Percentiles rank a stretch among this genome's conserved stretches.
phyloP scores from a whole-genome alignment of 37 sponge, comb jelly and placozoan species.

The Beroe forskalii region DNA sequence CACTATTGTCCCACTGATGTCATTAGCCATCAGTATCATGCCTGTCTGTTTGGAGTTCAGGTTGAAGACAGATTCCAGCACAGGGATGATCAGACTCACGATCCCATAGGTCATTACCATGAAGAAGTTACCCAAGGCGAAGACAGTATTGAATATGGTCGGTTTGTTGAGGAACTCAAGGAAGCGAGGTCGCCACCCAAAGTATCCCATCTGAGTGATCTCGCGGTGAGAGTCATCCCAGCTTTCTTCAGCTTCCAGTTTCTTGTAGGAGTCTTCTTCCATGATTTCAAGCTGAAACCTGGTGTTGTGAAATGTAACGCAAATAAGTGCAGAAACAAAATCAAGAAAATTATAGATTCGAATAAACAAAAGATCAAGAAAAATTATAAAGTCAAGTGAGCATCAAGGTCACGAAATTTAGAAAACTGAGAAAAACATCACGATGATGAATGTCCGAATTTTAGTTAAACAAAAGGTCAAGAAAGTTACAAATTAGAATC shows the following conservation, averaged over 20 bases:
- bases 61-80: conserved; percentile 18
- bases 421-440: too few relatives aligned
- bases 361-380: too few relatives aligned
- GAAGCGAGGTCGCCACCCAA: conserved; percentile 54
- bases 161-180: conserved; percentile 42
- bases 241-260: not conserved
- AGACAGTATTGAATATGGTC: not conserved
- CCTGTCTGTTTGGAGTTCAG: conserved; percentile 62
- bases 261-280: conserved; percentile 13
- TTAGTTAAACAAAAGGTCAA: too few relatives aligned
- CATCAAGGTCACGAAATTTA: too few relatives aligned
- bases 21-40: conserved; percentile 52
- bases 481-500: too few relatives aligned
- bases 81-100: conserved; percentile 24
- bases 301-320: too few relatives aligned
- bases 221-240: conserved; percentile 42
- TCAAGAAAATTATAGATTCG: too few relatives aligned
- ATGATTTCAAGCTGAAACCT: too few relatives aligned
- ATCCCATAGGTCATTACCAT: conserved; percentile 50
- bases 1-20: conserved; percentile 42
- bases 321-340: too few relatives aligned
- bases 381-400: too few relatives aligned
- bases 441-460: too few relatives aligned
- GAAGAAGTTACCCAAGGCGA: conserved; percentile 13
- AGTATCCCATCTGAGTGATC: conserved; percentile 58